These are phyloP conservation scores for Camponotus fellah DNA, from an alignment of 2,888 invertebrate genomes.

Conservation along the genomic window DNA sequence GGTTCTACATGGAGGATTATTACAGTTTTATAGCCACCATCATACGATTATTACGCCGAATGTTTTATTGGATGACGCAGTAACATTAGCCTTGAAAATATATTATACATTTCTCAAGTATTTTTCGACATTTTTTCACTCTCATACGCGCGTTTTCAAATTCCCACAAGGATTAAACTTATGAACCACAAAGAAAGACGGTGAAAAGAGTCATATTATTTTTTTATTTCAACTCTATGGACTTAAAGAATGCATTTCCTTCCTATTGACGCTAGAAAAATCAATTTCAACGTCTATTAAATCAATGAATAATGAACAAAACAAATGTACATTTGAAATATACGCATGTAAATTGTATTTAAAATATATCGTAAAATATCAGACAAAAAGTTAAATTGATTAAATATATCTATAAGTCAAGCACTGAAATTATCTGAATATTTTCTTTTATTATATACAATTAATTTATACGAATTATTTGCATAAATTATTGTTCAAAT, in stretches of 20 bases:
- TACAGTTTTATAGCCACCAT: slow-evolving; percentile 35
- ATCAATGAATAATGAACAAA: background rate
- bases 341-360: background rate
- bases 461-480: background rate
- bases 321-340: background rate
- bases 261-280: background rate
- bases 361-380: background rate
- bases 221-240: background rate
- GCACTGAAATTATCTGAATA: background rate
- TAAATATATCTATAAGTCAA: background rate
- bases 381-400: background rate
- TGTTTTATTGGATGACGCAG: slow-evolving; percentile 10
- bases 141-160: background rate
- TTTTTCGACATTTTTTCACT: background rate
- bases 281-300: background rate
- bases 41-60: slow-evolving; percentile 33
- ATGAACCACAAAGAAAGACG: background rate
- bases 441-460: background rate
- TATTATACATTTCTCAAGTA: background rate
- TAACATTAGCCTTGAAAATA: slow-evolving; percentile 4
- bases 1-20: slow-evolving; percentile 47
- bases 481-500: background rate
- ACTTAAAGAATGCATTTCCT: background rate
- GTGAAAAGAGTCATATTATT: background rate
- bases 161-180: background rate